phyloP scores from a whole-genome alignment of 2,888 invertebrate species.

The Platerodrilus igneus region DNA sequence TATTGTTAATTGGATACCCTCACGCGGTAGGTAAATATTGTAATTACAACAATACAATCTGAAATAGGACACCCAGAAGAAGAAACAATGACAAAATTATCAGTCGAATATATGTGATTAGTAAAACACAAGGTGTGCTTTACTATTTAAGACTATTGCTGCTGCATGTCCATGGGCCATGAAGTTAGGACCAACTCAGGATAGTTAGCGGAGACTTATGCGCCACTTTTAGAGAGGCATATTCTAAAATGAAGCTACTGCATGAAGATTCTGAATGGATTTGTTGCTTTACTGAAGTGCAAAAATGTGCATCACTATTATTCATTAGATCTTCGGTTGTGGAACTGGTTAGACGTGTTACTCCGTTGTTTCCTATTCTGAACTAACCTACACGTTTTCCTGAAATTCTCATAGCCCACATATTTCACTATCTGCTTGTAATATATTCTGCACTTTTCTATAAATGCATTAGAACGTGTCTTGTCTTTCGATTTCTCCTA shows the following conservation, averaged over 20 bases:
- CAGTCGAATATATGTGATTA: slow-evolving; percentile 11
- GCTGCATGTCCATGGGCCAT: slow-evolving; percentile 26
- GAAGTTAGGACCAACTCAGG: slow-evolving; percentile 30
- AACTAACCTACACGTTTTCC: too few species aligned
- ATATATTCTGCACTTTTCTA: too few species aligned
- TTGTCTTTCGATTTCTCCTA: too few species aligned
- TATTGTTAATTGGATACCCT: too few species aligned
- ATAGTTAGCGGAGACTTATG: slow-evolving; percentile 32
- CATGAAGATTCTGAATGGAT: slow-evolving; percentile 36
- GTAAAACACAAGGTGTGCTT: slow-evolving; percentile 16
- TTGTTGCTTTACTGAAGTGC: slow-evolving; percentile 29
- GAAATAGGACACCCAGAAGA: slow-evolving; percentile 1
- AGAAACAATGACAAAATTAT: slow-evolving; percentile 10
- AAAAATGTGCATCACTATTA: slow-evolving; percentile 27
- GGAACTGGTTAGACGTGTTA: too few species aligned
- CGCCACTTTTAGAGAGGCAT: slow-evolving; percentile 30
- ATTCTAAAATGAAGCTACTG: slow-evolving; percentile 26
- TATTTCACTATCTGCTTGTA: too few species aligned
- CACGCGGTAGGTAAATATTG: too few species aligned
- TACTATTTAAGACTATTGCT: slow-evolving; percentile 30
- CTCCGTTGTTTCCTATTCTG: too few species aligned
- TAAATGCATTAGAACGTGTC: too few species aligned
- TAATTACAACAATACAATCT: too few species aligned
- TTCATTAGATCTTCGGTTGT: slow-evolving; percentile 36
- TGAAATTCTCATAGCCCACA: too few species aligned